phyloP scores from a whole-genome alignment of 2,113 vertebrate genomes.

The Lepus europaeus region DNA sequence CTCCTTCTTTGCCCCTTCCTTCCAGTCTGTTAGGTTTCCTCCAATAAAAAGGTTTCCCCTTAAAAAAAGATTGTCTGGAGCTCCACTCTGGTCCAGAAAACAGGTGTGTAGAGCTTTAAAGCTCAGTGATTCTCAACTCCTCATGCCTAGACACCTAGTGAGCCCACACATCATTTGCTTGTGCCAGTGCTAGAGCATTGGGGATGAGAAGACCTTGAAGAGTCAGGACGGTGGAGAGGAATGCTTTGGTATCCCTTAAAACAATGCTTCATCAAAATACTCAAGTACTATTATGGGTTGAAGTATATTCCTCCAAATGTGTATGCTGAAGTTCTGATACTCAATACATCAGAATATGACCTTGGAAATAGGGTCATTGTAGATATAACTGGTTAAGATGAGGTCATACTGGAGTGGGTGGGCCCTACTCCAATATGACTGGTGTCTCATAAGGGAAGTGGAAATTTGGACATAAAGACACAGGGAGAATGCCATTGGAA shows the following conservation, averaged over 20 bases:
- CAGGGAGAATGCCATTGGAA: background rate
- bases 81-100: background rate
- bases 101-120: background rate
- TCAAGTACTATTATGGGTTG: background rate
- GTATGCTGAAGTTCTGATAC: background rate
- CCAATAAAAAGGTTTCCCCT: no score
- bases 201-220: background rate
- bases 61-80: background rate
- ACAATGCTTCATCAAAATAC: background rate
- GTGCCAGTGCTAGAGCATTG: background rate
- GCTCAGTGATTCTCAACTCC: background rate
- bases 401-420: background rate
- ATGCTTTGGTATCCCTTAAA: background rate
- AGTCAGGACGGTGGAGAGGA: background rate
- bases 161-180: background rate
- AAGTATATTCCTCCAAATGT: background rate
- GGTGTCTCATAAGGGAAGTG: background rate
- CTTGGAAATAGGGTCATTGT: background rate
- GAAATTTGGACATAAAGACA: background rate
- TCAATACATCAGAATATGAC: background rate
- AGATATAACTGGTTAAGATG: background rate
- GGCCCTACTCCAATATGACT: background rate
- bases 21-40: no score
- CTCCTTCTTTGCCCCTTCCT: no score
- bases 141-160: background rate